These are phyloP conservation scores for Zaprionus obscuricornis DNA, from an alignment of 2,888 invertebrate genomes.

Conservation along the genomic window DNA sequence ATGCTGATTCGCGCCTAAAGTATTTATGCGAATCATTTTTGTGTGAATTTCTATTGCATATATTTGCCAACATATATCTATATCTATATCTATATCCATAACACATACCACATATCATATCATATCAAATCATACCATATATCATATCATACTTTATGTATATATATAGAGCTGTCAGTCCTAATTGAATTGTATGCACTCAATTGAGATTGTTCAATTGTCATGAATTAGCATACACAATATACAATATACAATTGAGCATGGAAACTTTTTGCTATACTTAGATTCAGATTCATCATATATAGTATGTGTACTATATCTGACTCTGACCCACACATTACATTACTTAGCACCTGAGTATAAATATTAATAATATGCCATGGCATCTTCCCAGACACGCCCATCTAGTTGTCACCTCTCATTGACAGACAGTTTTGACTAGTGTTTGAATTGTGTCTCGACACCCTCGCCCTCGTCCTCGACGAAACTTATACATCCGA, in stretches of 20 bases:
- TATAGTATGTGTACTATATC: too few relatives aligned
- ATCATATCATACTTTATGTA: too few relatives aligned
- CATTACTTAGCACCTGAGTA: conserved; percentile 21
- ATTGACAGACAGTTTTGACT: conserved; percentile 17
- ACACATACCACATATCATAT: too few relatives aligned
- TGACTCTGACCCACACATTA: conserved; percentile 11
- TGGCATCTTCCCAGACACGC: conserved; percentile 7
- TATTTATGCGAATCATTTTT: conserved; percentile 21
- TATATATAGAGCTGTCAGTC: too few relatives aligned
- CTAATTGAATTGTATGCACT: conserved; percentile 57
- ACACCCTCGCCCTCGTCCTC: conserved; percentile 13
- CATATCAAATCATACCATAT: conserved; percentile 15
- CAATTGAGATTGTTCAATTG: conserved; percentile 50
- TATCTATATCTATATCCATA: too few relatives aligned
- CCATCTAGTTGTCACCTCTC: conserved; percentile 21
- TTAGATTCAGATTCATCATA: too few relatives aligned
- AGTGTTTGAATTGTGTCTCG: conserved; percentile 28
- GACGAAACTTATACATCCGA: not conserved
- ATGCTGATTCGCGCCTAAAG: conserved; percentile 7
- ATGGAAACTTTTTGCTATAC: conserved; percentile 43
- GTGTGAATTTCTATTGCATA: conserved; percentile 36
- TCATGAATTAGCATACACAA: conserved; percentile 39
- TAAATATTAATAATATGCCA: not conserved
- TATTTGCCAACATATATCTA: conserved; percentile 38
- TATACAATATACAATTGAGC: too few relatives aligned